Evolutionary conservation across 2,797 vertebrate species (phyloP).

Genomic region (Catamblyrhynchus diadema): DNA sequence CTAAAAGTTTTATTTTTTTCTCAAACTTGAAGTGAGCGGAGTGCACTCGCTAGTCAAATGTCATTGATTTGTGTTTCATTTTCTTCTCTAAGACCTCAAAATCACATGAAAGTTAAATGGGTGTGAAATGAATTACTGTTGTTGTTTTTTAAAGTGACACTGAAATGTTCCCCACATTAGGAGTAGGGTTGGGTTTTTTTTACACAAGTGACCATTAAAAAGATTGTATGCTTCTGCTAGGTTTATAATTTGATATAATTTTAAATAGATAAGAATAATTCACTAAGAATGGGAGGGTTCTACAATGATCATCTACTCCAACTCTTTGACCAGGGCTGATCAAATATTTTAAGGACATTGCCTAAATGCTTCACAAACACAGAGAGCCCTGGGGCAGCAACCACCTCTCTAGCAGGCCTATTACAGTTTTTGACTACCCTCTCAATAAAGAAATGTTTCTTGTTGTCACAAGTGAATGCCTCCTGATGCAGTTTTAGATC

Average conservation of each 20-base stretch:
- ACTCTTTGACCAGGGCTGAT: background rate
- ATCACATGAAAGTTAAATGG: background rate
- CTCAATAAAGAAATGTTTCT: background rate
- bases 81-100: background rate
- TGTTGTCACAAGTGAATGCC: background rate
- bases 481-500: background rate
- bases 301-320: background rate
- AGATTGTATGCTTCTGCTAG: background rate
- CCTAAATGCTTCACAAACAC: background rate
- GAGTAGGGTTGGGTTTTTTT: fast-evolving
- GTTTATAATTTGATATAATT: background rate
- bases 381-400: background rate
- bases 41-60: background rate
- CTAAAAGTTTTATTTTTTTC: background rate
- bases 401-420: background rate
- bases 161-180: background rate
- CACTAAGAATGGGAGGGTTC: background rate
- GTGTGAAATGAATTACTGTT: background rate
- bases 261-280: background rate
- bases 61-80: background rate
- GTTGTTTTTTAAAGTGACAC: background rate
- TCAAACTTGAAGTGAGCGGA: background rate
- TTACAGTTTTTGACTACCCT: background rate
- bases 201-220: background rate
- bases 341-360: background rate